phyloP scores from a whole-genome alignment of 2,113 vertebrate genomes.

The Oncorhynchus clarkii region DNA sequence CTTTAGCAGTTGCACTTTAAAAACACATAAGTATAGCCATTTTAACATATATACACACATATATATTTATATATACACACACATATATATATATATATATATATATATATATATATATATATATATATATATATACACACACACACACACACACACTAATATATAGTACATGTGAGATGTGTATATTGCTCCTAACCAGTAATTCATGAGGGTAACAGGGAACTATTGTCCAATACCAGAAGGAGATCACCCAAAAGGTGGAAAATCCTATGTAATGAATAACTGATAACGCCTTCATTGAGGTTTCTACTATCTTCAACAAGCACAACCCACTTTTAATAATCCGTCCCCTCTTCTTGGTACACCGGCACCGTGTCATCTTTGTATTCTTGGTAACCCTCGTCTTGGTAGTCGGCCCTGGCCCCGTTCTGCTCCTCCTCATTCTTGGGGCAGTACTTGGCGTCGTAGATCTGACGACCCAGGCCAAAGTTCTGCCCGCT shows the following conservation, averaged over 20 bases:
- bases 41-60: constrained; percentile 34
- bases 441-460: constrained; percentile 88
- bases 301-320: constrained; percentile 20
- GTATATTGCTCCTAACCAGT: constrained; percentile 25
- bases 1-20: constrained; percentile 41
- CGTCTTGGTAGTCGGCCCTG: constrained; percentile 61
- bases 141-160: constrained; percentile 27
- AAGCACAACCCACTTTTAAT: constrained; percentile 16
- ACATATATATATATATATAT: not conserved
- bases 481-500: constrained; percentile 90
- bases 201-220: constrained; percentile 12
- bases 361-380: constrained; percentile 69
- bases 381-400: constrained; percentile 75
- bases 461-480: constrained; percentile 92
- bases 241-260: constrained; percentile 16
- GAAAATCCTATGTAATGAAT: constrained; percentile 29
- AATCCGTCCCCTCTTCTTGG: constrained; percentile 56
- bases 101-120: constrained; percentile 5
- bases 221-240: constrained; percentile 44
- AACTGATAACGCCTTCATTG: constrained; percentile 36
- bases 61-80: constrained; percentile 13
- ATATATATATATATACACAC: constrained; percentile 14
- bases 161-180: constrained; percentile 57
- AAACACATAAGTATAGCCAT: not conserved
- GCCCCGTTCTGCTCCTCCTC: constrained; percentile 50